Evolutionary conservation across 2,113 vertebrate species (phyloP).

Genomic region (Tringa solitaria): DNA sequence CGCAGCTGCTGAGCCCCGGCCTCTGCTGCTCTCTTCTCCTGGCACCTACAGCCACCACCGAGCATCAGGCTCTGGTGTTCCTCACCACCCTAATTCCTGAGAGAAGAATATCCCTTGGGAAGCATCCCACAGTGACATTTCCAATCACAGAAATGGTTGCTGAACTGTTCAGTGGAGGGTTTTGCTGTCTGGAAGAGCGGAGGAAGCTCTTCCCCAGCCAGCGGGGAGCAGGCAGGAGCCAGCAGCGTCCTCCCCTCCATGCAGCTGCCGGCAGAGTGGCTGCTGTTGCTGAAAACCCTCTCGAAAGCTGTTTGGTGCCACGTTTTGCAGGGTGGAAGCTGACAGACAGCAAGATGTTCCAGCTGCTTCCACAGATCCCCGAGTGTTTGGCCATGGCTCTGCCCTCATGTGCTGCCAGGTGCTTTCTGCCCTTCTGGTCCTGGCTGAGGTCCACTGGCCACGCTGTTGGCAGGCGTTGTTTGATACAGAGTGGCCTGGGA

Average conservation of each 20-base stretch:
- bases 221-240: not conserved
- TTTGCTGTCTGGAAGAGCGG: not conserved
- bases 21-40: not conserved
- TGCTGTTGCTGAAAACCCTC: not conserved
- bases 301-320: not conserved
- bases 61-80: not conserved
- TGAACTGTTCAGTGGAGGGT: not conserved
- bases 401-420: not conserved
- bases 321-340: not conserved
- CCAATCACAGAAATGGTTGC: accelerated
- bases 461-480: not conserved
- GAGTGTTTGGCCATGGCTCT: not conserved
- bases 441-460: not conserved
- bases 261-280: not conserved
- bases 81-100: not conserved
- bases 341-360: not conserved
- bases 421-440: not conserved
- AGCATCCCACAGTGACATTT: not conserved
- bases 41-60: not conserved
- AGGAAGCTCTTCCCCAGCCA: not conserved
- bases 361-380: not conserved
- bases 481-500: not conserved
- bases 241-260: not conserved
- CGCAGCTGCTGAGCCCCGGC: not conserved
- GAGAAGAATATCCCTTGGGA: not conserved